Evolutionary conservation across 2,113 vertebrate species (phyloP).

Genomic region (Channa argus): DNA sequence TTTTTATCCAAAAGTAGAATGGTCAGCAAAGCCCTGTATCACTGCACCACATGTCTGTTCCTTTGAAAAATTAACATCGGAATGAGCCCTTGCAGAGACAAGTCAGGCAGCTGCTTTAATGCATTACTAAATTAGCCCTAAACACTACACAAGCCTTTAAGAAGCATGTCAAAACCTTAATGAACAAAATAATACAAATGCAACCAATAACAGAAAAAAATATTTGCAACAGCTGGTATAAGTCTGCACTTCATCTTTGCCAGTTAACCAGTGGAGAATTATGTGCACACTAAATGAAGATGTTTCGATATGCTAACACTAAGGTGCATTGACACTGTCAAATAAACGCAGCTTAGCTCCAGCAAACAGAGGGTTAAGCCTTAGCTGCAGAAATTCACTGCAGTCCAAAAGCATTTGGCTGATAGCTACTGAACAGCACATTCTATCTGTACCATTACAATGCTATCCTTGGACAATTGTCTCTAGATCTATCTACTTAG

Average conservation of each 20-base stretch:
- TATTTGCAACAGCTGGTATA: conserved; percentile 73
- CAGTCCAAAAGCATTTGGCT: conserved; percentile 86
- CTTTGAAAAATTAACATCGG: conserved; percentile 75
- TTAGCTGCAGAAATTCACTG: conserved; percentile 89
- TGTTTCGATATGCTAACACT: conserved; percentile 70
- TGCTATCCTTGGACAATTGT: conserved; percentile 75
- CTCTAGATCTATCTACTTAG: conserved; percentile 46
- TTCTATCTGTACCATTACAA: conserved; percentile 76
- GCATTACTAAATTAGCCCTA: conserved; percentile 86
- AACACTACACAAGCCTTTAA: conserved; percentile 84
- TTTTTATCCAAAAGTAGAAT: conserved; percentile 65
- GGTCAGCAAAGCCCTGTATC: conserved; percentile 78
- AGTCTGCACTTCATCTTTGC: conserved; percentile 68
- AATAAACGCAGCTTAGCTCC: conserved; percentile 72
- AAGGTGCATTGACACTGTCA: conserved; percentile 72
- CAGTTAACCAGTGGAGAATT: conserved; percentile 56
- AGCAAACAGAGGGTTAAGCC: conserved; percentile 83
- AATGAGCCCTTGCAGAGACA: conserved; percentile 85
- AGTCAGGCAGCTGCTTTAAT: conserved; percentile 85
- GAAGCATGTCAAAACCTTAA: conserved; percentile 76
- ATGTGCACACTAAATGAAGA: conserved; percentile 74
- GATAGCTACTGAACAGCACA: conserved; percentile 85
- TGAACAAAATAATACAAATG: conserved; percentile 68
- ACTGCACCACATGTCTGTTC: conserved; percentile 78
- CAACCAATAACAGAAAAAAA: conserved; percentile 76